phyloP scores from a whole-genome alignment of 2,113 vertebrate genomes.

The Corynorhinus townsendii region DNA sequence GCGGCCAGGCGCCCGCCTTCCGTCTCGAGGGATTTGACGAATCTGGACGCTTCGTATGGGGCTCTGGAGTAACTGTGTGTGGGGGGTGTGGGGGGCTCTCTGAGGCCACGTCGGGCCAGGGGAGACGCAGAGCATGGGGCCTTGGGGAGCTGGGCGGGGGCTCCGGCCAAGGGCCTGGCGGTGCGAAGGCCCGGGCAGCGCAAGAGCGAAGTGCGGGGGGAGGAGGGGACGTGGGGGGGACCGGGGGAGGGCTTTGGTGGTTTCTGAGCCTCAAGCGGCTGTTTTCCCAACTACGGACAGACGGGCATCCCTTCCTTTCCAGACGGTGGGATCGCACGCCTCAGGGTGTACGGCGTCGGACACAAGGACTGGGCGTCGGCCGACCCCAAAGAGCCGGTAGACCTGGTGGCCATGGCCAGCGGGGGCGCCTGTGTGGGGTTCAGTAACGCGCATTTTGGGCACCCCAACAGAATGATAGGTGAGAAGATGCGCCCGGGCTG shows the following conservation, averaged over 20 bases:
- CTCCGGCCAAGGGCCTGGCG: too few relatives aligned
- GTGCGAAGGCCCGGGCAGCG: too few relatives aligned
- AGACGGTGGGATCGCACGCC: constrained; percentile 88
- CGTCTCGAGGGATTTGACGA: too few relatives aligned
- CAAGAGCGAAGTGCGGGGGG: too few relatives aligned
- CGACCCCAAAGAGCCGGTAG: constrained; percentile 74
- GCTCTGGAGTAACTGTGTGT: too few relatives aligned
- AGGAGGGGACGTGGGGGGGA: rapidly evolving
- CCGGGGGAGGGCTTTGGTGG: rapidly evolving
- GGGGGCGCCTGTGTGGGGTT: constrained; percentile 89
- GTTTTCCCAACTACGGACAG: not conserved
- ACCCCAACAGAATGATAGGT: constrained; percentile 91
- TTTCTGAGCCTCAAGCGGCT: rapidly evolving
- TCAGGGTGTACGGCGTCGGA: constrained; percentile 86
- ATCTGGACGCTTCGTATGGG: too few relatives aligned
- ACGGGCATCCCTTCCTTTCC: not conserved
- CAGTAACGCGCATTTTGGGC: constrained; percentile 87
- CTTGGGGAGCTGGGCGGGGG: too few relatives aligned
- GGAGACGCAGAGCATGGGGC: too few relatives aligned
- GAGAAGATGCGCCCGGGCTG: not conserved
- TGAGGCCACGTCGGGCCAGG: too few relatives aligned
- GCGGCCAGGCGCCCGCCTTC: too few relatives aligned
- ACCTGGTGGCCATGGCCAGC: constrained; percentile 83
- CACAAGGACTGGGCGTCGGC: constrained; percentile 81
- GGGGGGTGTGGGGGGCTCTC: too few relatives aligned